phyloP scores from a whole-genome alignment of 2,113 vertebrate genomes.

The Phalacrocorax pelagicus region DNA sequence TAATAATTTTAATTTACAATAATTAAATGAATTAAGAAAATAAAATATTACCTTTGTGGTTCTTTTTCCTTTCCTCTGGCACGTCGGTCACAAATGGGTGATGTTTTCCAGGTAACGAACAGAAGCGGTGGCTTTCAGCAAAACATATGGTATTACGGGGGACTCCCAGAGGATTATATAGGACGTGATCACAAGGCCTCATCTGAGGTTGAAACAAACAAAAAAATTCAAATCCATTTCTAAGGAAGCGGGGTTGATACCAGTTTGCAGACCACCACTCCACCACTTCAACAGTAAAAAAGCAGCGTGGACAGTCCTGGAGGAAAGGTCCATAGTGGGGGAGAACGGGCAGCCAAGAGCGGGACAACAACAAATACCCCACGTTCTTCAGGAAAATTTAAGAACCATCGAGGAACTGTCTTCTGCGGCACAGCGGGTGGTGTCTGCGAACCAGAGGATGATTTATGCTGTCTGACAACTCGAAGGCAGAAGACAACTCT shows the following conservation, averaged over 20 bases:
- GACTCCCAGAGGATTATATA: neutral
- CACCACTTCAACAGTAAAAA: neutral
- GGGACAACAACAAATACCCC: neutral
- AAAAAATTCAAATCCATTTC: neutral
- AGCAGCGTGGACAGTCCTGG: neutral
- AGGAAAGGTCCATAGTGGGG: neutral
- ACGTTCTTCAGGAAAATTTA: neutral
- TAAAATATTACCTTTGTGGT: neutral
- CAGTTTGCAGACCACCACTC: neutral
- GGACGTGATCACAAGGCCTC: neutral
- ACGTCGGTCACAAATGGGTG: accelerated
- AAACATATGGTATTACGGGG: neutral
- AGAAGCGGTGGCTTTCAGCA: neutral
- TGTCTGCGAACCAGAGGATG: neutral
- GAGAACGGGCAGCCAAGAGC: neutral
- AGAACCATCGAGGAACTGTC: neutral
- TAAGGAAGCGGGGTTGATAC: neutral
- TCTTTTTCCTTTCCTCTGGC: neutral
- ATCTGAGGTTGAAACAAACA: neutral
- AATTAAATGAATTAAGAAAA: neutral
- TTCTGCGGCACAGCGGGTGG: neutral
- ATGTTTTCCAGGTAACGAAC: neutral
- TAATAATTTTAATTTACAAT: neutral
- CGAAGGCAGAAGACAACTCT: constrained; percentile 49
- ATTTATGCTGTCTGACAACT: constrained; percentile 39